Conservation (phyloP, 30 jellyfish, hydroid and myxozoan species). For the Aurelia aurita complex sp. Pacific region DNA sequence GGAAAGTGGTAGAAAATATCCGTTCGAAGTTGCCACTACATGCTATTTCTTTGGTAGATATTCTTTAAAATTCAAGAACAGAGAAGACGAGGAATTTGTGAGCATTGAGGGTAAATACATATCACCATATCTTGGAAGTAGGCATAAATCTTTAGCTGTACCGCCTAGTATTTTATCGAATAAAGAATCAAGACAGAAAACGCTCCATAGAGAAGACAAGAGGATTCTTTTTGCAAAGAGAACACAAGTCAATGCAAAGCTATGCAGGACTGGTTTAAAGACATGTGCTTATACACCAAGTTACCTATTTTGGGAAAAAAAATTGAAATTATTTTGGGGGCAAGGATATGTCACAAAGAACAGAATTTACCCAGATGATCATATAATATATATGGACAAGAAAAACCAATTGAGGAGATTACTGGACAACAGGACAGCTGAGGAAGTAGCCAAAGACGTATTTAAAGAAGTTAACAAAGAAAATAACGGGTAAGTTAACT, state of each 20-base stretch:
- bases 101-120: conserved; percentile 11
- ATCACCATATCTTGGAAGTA: conserved; percentile 23
- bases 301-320: conserved; percentile 40
- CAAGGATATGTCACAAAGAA: conserved; percentile 52
- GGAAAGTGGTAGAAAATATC: conserved; percentile 35
- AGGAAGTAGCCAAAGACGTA: conserved; percentile 21
- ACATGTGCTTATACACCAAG: conserved; percentile 71
- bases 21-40: conserved; percentile 28
- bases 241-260: conserved; percentile 2
- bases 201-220: conserved; percentile 12
- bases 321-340: conserved; percentile 50
- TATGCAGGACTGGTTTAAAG: conserved; percentile 40
- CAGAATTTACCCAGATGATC: conserved; percentile 66
- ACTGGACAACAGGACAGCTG: conserved; percentile 37
- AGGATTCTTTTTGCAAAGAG: conserved; percentile 23
- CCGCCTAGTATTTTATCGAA: conserved; percentile 28
- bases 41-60: conserved; percentile 9
- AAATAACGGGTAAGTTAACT: conserved; percentile 32
- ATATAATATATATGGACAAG: conserved; percentile 8
- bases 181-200: conserved; percentile 14
- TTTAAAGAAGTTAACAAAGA: conserved; percentile 10
- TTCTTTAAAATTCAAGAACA: conserved; percentile 13
- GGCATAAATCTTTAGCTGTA: conserved; percentile 1
- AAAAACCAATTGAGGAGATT: background rate
- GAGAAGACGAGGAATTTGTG: conserved; percentile 2